Evolutionary conservation across 2,888 invertebrate genomes (phyloP), one percentile per base, ranked within the genome.

Genomic region (Volucella bombylans): DNA sequence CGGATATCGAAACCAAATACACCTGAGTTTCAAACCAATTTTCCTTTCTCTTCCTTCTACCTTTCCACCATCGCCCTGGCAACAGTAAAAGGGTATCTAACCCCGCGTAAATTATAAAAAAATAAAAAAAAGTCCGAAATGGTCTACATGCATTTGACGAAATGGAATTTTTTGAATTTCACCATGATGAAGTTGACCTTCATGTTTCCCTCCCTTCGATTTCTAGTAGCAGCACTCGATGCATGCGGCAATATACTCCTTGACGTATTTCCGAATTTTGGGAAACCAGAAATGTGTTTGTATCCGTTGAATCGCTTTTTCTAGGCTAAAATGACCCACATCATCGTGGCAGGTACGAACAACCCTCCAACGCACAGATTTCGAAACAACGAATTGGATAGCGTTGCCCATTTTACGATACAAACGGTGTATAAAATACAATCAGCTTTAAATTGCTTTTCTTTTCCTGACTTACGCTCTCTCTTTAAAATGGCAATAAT

Each of bases 221-320:
- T 65, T 64, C 10, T 41, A 39, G 39, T 76, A 76, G 8, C 67
- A 54, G 18, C 72, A 74, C 39, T 59, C 2, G 23, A 23, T 23
- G 23, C 23, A 23, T 23, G 23, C 23, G 23, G 23, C 23, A 23
- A 77, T 50, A 12, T 54, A 68, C n/a, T 59, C 61, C 14, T 47
- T 52, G 10, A 68, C 76, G 52, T 52, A 68, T 38, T 47, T 38
- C 2, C 59, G 43, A 49, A 76, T 80, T 54, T 67, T 85, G 3
- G 86, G 86, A 45, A 87, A 87, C 87, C 87, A 87, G 52, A 72
- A 87, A 14, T 43, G 49, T 52, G 54, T 38, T 15, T 59, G 47
- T 9, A 87, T 59, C 1, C 72, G 79, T 9, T 77, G 18, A 8
- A 87, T n/a, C 4, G 87, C 87, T 69, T 87, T 87, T 2, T 87